Conservation (phyloP, 2,113 vertebrate species). For the Micronycteris hirsuta region DNA sequence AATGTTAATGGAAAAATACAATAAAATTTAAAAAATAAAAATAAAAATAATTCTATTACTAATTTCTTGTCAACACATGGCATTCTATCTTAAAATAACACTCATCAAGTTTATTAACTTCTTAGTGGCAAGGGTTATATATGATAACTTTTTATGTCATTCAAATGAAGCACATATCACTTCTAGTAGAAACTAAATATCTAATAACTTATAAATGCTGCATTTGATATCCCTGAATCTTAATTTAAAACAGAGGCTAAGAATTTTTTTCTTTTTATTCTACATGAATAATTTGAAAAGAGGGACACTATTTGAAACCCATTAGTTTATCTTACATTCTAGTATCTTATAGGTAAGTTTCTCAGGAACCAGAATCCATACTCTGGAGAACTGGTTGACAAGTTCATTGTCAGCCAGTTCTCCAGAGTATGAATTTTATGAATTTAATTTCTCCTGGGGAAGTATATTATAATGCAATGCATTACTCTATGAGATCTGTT, state of each 20-base stretch:
- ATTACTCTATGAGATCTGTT: not conserved
- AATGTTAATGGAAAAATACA: no score
- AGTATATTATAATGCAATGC: constrained; percentile 11
- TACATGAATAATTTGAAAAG: constrained; percentile 16
- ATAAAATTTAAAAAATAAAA: no score
- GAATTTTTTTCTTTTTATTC: not conserved
- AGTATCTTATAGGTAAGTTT: not conserved
- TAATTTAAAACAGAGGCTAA: constrained; percentile 8
- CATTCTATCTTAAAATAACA: not conserved
- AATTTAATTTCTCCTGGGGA: constrained; percentile 27
- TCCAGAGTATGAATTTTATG: not conserved
- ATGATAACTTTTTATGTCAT: not conserved
- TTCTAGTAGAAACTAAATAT: not conserved
- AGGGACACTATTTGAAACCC: not conserved
- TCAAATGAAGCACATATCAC: not conserved
- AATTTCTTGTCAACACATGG: not conserved
- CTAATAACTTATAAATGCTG: not conserved
- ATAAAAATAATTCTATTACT: not conserved
- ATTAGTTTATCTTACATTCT: not conserved
- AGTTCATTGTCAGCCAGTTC: not conserved
- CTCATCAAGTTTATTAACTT: not conserved
- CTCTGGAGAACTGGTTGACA: not conserved
- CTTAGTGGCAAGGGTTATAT: not conserved
- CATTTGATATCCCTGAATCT: not conserved
- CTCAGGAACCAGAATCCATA: not conserved